Evolutionary conservation across 1,140 invertebrate genomes (phyloP).

Genomic region (Onthophagus taurus): DNA sequence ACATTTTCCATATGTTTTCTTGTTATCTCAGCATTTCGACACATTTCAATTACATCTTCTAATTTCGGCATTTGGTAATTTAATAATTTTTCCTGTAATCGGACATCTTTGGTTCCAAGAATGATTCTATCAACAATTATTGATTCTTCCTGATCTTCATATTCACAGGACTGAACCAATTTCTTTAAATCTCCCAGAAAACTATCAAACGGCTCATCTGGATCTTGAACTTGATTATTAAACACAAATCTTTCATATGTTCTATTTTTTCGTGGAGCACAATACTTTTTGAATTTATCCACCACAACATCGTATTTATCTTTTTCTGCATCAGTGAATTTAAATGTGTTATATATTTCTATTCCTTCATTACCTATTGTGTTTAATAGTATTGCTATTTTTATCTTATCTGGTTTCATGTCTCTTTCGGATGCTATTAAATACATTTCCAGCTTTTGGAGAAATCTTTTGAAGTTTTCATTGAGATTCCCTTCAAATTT

Average conservation of each 20-base stretch:
- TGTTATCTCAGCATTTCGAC: slow-evolving; percentile 9
- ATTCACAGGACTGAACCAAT: slow-evolving; percentile 24
- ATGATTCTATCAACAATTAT: slow-evolving; percentile 30
- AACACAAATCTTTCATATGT: slow-evolving; percentile 23
- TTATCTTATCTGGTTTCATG: slow-evolving; percentile 7
- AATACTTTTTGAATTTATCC: slow-evolving; percentile 22
- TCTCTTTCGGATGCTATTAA: slow-evolving; percentile 14
- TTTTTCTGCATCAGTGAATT: slow-evolving; percentile 14
- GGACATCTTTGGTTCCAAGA: slow-evolving; percentile 25
- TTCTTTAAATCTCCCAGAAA: slow-evolving; percentile 25
- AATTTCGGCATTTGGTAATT: slow-evolving; percentile 25
- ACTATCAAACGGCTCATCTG: slow-evolving; percentile 26
- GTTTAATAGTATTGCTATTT: slow-evolving; percentile 20
- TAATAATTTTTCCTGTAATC: slow-evolving; percentile 27
- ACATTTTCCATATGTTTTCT: slow-evolving; percentile 8
- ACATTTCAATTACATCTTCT: slow-evolving; percentile 23
- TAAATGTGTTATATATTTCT: slow-evolving; percentile 20
- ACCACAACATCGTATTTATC: slow-evolving; percentile 18
- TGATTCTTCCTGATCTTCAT: slow-evolving; percentile 22
- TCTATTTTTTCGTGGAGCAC: slow-evolving; percentile 19
- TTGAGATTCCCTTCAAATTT: slow-evolving; percentile 18
- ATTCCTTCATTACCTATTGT: slow-evolving; percentile 16
- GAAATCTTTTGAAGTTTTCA: slow-evolving; percentile 22
- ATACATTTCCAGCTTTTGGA: slow-evolving; percentile 18
- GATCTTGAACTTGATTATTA: slow-evolving; percentile 20